Conservation (phyloP, 1,140 invertebrate genomes). For the Drosophila insularis region DNA sequence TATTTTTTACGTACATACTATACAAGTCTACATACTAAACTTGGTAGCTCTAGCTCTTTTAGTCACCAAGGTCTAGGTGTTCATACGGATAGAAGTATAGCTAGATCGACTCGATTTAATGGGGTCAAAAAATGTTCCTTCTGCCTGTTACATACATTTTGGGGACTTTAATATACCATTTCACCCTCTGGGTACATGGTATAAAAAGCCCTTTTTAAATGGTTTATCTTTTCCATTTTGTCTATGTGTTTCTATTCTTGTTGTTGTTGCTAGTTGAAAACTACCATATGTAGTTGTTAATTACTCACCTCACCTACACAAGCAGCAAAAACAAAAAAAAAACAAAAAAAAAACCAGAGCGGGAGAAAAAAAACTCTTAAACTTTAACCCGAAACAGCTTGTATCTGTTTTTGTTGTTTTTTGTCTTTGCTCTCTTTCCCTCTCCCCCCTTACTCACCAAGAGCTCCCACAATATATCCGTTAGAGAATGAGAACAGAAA, state of each 20-base stretch:
- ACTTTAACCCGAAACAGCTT: constrained; percentile 31
- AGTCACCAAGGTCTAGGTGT: too few relatives aligned
- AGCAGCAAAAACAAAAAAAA: constrained; percentile 8
- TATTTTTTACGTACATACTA: too few relatives aligned
- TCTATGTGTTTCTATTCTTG: not conserved
- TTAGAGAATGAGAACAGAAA: constrained; percentile 52
- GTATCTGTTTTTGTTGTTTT: not conserved
- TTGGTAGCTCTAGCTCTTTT: too few relatives aligned
- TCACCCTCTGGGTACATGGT: not conserved
- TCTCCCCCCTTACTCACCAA: not conserved
- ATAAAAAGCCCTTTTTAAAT: not conserved
- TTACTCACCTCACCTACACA: constrained; percentile 44
- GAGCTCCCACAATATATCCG: constrained; percentile 43
- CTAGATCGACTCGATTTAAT: too few relatives aligned
- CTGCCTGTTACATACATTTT: too few relatives aligned
- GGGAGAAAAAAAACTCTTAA: constrained; percentile 21
- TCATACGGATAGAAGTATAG: too few relatives aligned
- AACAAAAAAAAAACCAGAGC: constrained; percentile 1
- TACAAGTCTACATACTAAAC: too few relatives aligned
- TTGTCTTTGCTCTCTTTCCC: constrained; percentile 1
- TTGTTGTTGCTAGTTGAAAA: constrained; percentile 7
- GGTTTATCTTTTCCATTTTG: constrained; percentile 2
- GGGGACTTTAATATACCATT: constrained; percentile 11
- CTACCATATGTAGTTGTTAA: constrained; percentile 44
- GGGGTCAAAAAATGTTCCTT: too few relatives aligned